A percentile compares a stretch with the other conserved stretches of the same genome.
Conservation (phyloP, 2,113 vertebrate species). For the Poecilia latipinna region DNA sequence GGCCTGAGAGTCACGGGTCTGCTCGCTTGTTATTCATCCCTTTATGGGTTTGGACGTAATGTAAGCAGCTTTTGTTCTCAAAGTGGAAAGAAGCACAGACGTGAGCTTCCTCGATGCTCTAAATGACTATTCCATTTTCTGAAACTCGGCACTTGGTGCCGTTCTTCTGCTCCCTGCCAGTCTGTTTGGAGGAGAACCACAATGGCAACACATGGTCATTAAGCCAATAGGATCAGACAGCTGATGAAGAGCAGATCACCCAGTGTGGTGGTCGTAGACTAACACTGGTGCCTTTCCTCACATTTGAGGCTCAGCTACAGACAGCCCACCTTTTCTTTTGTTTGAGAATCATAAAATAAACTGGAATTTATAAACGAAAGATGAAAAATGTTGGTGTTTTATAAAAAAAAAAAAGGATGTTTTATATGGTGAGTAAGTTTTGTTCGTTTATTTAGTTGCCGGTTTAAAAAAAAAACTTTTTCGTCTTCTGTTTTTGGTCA, state of each 20-base stretch:
- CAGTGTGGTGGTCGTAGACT: slow-evolving; percentile 45
- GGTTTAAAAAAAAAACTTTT: not conserved
- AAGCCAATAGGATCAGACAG: slow-evolving; percentile 49
- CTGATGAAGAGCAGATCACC: slow-evolving; percentile 71
- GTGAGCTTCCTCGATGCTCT: slow-evolving; percentile 35
- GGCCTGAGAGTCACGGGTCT: slow-evolving; percentile 28
- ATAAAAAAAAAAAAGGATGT: not conserved
- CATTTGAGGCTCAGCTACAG: slow-evolving; percentile 26
- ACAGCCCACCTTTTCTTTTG: not conserved
- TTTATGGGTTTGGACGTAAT: slow-evolving; percentile 57
- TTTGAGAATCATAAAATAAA: not conserved
- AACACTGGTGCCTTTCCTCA: slow-evolving; percentile 44
- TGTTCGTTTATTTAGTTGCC: not conserved
- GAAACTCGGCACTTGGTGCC: slow-evolving; percentile 42
- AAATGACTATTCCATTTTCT: slow-evolving; percentile 56
- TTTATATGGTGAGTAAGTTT: not conserved
- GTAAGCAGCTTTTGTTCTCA: slow-evolving; percentile 35
- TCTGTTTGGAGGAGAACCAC: slow-evolving; percentile 48
- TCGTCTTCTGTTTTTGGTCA: not conserved
- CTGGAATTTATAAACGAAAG: not conserved
- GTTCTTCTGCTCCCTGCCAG: slow-evolving; percentile 30
- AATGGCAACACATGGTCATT: slow-evolving; percentile 42
- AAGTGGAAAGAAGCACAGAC: slow-evolving; percentile 40
- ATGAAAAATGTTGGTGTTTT: not conserved
- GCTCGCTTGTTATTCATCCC: slow-evolving; percentile 60